phyloP scores from a whole-genome alignment of 2,888 invertebrate genomes.

The Eristalinus aeneus region DNA sequence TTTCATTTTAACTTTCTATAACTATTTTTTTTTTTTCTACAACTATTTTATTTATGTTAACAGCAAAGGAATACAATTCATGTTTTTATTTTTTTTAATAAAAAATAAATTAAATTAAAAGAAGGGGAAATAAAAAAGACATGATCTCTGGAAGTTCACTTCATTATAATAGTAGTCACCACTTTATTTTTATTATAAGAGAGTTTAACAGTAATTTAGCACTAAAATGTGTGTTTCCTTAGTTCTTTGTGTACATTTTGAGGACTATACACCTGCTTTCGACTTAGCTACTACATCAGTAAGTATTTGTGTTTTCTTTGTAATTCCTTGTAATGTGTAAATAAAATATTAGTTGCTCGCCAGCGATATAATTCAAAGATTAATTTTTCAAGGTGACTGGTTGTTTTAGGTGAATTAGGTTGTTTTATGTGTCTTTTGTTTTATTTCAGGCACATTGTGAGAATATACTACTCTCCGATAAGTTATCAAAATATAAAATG shows the following conservation, averaged over 20 bases:
- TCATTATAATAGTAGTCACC: background rate
- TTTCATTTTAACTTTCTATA: background rate
- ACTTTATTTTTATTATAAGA: background rate
- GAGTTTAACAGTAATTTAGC: background rate
- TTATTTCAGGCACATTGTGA: background rate
- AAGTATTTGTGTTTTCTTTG: background rate
- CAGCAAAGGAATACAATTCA: background rate
- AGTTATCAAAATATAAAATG: background rate
- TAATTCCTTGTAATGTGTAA: background rate
- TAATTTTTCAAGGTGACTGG: background rate
- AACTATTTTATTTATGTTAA: background rate
- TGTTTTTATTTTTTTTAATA: background rate
- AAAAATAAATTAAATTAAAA: background rate
- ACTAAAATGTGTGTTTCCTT: background rate
- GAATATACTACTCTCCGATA: background rate
- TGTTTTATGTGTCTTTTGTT: background rate
- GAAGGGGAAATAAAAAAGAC: background rate
- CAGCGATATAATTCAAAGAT: background rate
- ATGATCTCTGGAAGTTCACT: background rate
- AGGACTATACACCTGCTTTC: background rate
- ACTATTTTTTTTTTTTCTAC: background rate
- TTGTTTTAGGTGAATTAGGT: background rate
- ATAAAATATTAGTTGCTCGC: background rate
- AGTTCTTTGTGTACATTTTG: background rate
- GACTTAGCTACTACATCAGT: background rate